These are phyloP conservation scores for Philopotamus ludificatus DNA, from an alignment of 1,140 invertebrate genomes.

Conservation along the genomic window DNA sequence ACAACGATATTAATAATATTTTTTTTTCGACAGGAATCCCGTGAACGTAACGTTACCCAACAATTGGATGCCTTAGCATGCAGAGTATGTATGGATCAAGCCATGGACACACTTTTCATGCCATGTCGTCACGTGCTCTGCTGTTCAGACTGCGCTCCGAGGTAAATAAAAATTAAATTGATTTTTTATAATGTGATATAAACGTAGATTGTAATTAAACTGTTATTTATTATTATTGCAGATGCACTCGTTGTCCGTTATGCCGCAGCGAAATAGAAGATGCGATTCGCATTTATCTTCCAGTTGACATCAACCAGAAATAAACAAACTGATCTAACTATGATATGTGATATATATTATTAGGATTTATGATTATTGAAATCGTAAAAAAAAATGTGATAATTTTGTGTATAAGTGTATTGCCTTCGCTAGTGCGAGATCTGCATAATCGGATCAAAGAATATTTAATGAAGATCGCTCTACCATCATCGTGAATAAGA, in stretches of 20 bases:
- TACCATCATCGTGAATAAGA: too few relatives aligned
- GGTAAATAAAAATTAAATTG: conserved; percentile 44
- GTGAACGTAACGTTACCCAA: conserved; percentile 51
- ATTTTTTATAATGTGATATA: background rate
- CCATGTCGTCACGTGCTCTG: conserved; percentile 81
- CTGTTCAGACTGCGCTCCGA: conserved; percentile 68
- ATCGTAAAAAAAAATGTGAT: conserved; percentile 29
- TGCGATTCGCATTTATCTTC: conserved; percentile 70
- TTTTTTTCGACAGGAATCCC: conserved; percentile 55
- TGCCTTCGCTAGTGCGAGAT: background rate
- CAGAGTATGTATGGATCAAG: conserved; percentile 79
- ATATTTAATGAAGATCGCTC: too few relatives aligned
- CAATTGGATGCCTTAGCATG: conserved; percentile 74
- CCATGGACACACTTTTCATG: conserved; percentile 77
- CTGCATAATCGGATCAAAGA: too few relatives aligned
- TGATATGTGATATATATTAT: conserved; percentile 13
- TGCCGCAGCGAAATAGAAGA: conserved; percentile 73
- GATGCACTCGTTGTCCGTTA: conserved; percentile 74
- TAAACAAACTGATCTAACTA: conserved; percentile 18
- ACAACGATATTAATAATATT: conserved; percentile 7
- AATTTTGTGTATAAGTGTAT: conserved; percentile 2
- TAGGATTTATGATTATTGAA: conserved; percentile 14
- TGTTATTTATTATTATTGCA: conserved; percentile 43
- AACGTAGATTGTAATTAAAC: conserved; percentile 2
- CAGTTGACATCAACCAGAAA: conserved; percentile 55